These are phyloP conservation scores for Syrphus vitripennis DNA, from an alignment of 2,888 invertebrate species.

Conservation along the genomic window DNA sequence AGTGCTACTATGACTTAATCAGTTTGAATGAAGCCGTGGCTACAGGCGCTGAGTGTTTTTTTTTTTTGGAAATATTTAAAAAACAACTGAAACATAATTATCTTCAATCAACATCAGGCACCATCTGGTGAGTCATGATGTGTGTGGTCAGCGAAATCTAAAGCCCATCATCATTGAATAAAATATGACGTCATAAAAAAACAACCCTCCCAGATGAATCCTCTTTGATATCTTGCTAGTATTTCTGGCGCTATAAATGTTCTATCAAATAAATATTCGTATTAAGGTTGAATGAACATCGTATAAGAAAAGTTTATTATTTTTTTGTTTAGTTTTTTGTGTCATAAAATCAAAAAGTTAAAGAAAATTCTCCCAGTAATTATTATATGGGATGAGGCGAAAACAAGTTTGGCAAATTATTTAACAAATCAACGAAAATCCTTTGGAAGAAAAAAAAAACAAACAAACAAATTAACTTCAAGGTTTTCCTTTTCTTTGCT, in stretches of 20 bases:
- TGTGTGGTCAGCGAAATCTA: too few relatives aligned
- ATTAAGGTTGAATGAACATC: neutral
- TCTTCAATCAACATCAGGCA: too few relatives aligned
- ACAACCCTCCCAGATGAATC: too few relatives aligned
- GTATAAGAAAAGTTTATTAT: neutral
- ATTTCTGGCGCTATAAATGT: neutral
- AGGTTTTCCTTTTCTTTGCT: slow-evolving; percentile 30
- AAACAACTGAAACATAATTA: too few relatives aligned
- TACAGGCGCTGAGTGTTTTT: too few relatives aligned
- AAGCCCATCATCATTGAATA: too few relatives aligned
- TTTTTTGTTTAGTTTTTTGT: neutral
- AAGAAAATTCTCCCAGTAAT: neutral
- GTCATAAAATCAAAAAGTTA: neutral
- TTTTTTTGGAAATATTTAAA: too few relatives aligned
- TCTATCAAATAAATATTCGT: neutral
- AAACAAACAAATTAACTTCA: slow-evolving; percentile 51
- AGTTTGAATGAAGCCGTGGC: too few relatives aligned
- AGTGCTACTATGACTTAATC: too few relatives aligned
- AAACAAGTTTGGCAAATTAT: neutral
- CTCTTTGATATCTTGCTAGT: neutral
- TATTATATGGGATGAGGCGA: neutral
- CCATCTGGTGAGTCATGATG: too few relatives aligned
- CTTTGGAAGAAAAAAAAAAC: neutral
- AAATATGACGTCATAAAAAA: too few relatives aligned
- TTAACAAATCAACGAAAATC: slow-evolving; percentile 2